phyloP scores from a whole-genome alignment of 35 echinoderm and acorn worm species.

The Amphiura filiformis region DNA sequence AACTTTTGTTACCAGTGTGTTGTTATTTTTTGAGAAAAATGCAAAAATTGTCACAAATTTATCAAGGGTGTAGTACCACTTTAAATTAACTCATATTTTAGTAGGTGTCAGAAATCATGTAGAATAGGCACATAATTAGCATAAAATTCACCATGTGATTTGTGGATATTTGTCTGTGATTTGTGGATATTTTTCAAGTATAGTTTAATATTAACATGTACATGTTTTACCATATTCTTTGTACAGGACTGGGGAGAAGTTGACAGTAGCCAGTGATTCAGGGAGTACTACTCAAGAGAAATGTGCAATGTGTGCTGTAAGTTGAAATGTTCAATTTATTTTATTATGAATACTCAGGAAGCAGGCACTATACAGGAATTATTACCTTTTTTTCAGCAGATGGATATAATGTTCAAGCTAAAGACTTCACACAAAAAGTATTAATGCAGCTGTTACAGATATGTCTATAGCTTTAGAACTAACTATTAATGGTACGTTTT shows the following conservation, averaged over 20 bases:
- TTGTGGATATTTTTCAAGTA: neutral
- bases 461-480: too few relatives aligned
- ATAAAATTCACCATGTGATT: too few relatives aligned
- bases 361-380: neutral
- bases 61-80: too few relatives aligned
- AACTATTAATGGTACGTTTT: too few relatives aligned
- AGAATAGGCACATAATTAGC: too few relatives aligned
- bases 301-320: conserved; percentile 48
- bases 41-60: too few relatives aligned
- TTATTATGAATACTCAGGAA: neutral
- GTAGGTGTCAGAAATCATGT: too few relatives aligned
- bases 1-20: too few relatives aligned
- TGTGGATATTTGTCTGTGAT: neutral
- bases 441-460: neutral
- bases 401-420: neutral
- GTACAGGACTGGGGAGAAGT: conserved; percentile 47
- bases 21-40: too few relatives aligned
- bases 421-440: neutral
- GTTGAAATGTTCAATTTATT: neutral
- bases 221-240: neutral
- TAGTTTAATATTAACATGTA: too few relatives aligned
- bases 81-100: too few relatives aligned
- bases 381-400: neutral
- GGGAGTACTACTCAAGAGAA: neutral
- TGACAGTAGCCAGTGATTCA: neutral